These are phyloP conservation scores for Procambarus virginalis DNA, from an alignment of 1,140 invertebrate species.

Conservation along the genomic window DNA sequence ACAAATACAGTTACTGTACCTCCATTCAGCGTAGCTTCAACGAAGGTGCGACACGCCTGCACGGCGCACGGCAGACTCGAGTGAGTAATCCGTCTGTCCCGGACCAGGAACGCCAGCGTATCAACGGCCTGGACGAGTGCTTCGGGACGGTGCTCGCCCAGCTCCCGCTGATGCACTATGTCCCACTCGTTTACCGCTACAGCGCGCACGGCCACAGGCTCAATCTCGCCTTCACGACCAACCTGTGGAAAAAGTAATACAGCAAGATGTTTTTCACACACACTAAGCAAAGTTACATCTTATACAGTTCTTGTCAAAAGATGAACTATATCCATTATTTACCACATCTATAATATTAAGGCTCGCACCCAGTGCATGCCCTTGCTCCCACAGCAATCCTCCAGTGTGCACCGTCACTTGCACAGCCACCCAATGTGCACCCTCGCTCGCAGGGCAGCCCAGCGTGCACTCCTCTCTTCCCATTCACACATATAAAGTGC, in stretches of 20 bases:
- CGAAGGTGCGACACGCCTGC: slow-evolving; percentile 92
- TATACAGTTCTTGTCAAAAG: too few species aligned
- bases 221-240: slow-evolving; percentile 77
- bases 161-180: slow-evolving; percentile 80
- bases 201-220: slow-evolving; percentile 74
- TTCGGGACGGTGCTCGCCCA: slow-evolving; percentile 85
- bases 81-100: slow-evolving; percentile 96
- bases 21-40: slow-evolving; percentile 86
- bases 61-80: slow-evolving; percentile 94
- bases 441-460: too few species aligned
- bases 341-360: too few species aligned
- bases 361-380: too few species aligned
- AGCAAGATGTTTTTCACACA: too few species aligned
- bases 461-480: too few species aligned
- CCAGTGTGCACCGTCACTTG: too few species aligned
- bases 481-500: too few species aligned
- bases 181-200: slow-evolving; percentile 78
- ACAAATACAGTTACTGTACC: slow-evolving; percentile 71
- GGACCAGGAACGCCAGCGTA: slow-evolving; percentile 92
- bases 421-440: too few species aligned
- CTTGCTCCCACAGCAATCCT: too few species aligned
- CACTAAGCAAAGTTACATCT: slow-evolving; percentile 73
- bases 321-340: too few species aligned
- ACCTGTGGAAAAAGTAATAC: slow-evolving; percentile 73
- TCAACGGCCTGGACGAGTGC: slow-evolving; percentile 93